These are phyloP conservation scores for Antechinus stuartii DNA, from an alignment of 2,113 vertebrate species.

Conservation along the genomic window DNA sequence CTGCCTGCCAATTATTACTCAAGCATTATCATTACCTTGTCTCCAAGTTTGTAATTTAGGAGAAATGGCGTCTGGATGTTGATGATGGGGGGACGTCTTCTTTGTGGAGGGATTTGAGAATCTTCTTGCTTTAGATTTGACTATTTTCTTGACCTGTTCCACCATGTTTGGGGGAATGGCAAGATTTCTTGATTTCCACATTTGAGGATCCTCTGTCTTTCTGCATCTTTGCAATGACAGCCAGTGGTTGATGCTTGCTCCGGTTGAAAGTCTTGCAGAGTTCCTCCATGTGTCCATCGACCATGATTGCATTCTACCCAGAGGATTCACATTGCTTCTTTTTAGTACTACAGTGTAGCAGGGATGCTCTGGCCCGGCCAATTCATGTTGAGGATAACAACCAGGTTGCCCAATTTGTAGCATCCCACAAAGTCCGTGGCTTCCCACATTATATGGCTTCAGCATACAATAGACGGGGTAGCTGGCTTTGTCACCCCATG, in stretches of 20 bases:
- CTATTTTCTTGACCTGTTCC: slow-evolving; percentile 90
- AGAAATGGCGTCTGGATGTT: slow-evolving; percentile 91
- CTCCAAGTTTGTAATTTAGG: slow-evolving; percentile 90
- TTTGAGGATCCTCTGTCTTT: slow-evolving; percentile 94
- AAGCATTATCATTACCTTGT: slow-evolving; percentile 82
- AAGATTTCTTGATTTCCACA: slow-evolving; percentile 79
- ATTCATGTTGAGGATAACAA: slow-evolving; percentile 88
- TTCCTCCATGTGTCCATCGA: slow-evolving; percentile 89
- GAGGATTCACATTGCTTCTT: slow-evolving; percentile 93
- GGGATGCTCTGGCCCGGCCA: slow-evolving; percentile 92
- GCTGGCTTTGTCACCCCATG: background rate
- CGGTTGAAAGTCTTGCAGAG: slow-evolving; percentile 93
- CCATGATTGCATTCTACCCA: slow-evolving; percentile 89
- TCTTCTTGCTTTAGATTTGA: slow-evolving; percentile 87
- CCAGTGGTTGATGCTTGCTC: background rate
- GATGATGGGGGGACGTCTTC: slow-evolving; percentile 84
- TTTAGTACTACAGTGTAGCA: slow-evolving; percentile 91
- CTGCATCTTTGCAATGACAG: slow-evolving; percentile 84
- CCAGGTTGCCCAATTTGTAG: background rate
- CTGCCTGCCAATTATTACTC: background rate
- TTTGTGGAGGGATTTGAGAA: slow-evolving; percentile 82
- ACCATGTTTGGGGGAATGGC: slow-evolving; percentile 93
- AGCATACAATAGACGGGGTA: background rate
- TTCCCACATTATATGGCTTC: background rate
- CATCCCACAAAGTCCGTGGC: background rate